Base-by-base conservation (phyloP, 2,888 invertebrate genomes). In the Acrocyrtus sp. region DNA sequence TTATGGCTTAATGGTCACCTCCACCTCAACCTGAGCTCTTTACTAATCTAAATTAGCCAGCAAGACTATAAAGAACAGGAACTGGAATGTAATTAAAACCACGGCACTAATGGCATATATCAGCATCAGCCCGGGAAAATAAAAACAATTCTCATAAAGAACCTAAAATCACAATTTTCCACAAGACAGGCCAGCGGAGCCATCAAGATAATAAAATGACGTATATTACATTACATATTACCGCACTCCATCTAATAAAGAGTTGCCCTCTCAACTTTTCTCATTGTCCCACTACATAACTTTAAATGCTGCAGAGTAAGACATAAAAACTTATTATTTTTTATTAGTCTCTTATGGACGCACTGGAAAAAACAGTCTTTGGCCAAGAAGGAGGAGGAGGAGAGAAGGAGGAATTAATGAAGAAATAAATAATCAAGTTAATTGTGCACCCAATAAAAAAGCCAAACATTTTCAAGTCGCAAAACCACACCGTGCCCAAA, bases 341-440 rank as follows among this genome's bases (percentile, higher is more conserved):
- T 34, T 34, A 34, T 34, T 43, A 45, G n/a, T 26, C 41, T 45
- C 22, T 21, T 43, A n/a, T 58, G 56, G 22, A 39, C 56, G 22
- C 50, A 10, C 53, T 34, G 63, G 48, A 21, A 6, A 51, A n/a
- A 48, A n/a, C 29, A 34, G 29, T 21, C 5, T 63, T 26, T 50
- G 26, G 15, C 17, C 45, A 3, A 45, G 17, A 43, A 39, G n/a
- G 43, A 45, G 39, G 47, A 65, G 60, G 54, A 60, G 60, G 66
- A 50, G 58, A 51, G 72, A 51, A 66, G 60, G 61, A 41, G 68
- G 63, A 66, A 58, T 72, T 65, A 72, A 65, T 65, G 66, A 66
- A 61, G 66, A 65, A 72, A 60, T 65, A 61, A 68, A 68, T 68
- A 68, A 68, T 72, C 62, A 65, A 63, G 45, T 51, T 62, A 63